These are phyloP conservation scores for Leptinotarsa undecemlineata DNA, from an alignment of 1,140 invertebrate genomes.

Conservation along the genomic window DNA sequence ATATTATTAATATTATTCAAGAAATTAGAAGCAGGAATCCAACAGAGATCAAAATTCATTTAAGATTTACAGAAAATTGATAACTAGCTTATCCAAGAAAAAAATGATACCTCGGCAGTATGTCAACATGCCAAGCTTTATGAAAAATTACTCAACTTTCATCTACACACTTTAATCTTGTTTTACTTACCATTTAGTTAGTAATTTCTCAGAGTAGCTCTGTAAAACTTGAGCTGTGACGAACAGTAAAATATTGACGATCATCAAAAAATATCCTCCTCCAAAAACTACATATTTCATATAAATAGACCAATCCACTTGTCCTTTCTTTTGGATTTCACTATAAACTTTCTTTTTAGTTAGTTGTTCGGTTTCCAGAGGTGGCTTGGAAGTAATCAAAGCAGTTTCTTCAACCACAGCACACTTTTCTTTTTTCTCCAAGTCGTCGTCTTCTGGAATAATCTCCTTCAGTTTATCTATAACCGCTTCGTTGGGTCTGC, in stretches of 20 bases:
- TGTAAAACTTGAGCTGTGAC: slow-evolving; percentile 18
- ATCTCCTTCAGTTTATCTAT: slow-evolving; percentile 14
- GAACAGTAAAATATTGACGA: slow-evolving; percentile 26
- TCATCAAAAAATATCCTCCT: slow-evolving; percentile 26
- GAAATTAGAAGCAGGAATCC: too few relatives aligned
- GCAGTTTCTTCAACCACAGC: neutral
- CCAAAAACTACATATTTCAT: slow-evolving; percentile 34
- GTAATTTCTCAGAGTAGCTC: slow-evolving; percentile 32
- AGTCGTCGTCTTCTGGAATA: slow-evolving; percentile 13
- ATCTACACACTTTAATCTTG: too few relatives aligned
- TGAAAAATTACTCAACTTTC: too few relatives aligned
- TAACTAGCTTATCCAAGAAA: too few relatives aligned
- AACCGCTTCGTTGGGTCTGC: slow-evolving; percentile 25
- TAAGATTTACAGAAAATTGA: too few relatives aligned
- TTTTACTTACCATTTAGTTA: slow-evolving; percentile 35
- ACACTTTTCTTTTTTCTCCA: slow-evolving; percentile 22
- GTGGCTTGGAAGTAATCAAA: neutral
- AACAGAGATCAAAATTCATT: too few relatives aligned
- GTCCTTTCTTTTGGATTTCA: slow-evolving; percentile 36
- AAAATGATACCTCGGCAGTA: too few relatives aligned
- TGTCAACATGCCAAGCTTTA: too few relatives aligned
- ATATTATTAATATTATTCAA: too few relatives aligned
- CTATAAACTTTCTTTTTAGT: slow-evolving; percentile 31
- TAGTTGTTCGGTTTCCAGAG: slow-evolving; percentile 32
- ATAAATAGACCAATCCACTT: slow-evolving; percentile 32